These are phyloP conservation scores for Conops quadrifasciatus DNA, from an alignment of 2,888 invertebrate genomes.

Conservation along the genomic window DNA sequence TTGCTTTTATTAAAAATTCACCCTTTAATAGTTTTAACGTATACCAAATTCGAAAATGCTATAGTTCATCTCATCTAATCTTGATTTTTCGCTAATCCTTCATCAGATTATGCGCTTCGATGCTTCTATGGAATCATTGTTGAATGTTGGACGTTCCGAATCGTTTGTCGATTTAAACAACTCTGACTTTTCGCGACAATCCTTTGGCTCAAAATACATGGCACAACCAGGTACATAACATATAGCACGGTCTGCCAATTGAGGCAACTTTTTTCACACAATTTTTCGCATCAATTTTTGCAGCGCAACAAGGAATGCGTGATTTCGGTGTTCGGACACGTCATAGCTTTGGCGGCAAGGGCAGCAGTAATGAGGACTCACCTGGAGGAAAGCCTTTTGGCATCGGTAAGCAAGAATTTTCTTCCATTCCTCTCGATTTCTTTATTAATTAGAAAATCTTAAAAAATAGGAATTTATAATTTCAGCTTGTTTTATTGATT, in stretches of 20 bases:
- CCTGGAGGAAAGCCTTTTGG: conserved; percentile 80
- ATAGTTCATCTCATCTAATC: not conserved
- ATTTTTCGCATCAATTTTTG: conserved; percentile 12
- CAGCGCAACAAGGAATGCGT: conserved; percentile 53
- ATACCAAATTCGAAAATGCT: not conserved
- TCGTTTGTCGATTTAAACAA: conserved; percentile 85
- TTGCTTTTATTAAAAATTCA: not conserved
- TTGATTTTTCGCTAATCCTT: not conserved
- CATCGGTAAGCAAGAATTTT: conserved; percentile 71
- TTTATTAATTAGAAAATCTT: not conserved
- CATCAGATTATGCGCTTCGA: conserved; percentile 82
- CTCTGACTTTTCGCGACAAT: conserved; percentile 65
- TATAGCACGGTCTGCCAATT: not conserved
- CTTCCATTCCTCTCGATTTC: not conserved
- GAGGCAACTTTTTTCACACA: conserved; percentile 5
- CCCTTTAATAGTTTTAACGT: too few species aligned
- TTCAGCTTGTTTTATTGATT: conserved; percentile 28
- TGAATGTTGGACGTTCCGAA: conserved; percentile 80
- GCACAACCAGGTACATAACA: conserved; percentile 54
- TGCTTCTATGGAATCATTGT: conserved; percentile 79
- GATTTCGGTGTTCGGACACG: conserved; percentile 62
- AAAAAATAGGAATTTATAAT: conserved; percentile 9
- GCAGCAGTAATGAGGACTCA: conserved; percentile 66
- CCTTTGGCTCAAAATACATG: conserved; percentile 48
- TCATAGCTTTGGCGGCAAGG: conserved; percentile 72